Evolutionary conservation across 2,888 invertebrate genomes (phyloP), one percentile per base, ranked within the genome.

Genomic region (Ophioninae sp.): DNA sequence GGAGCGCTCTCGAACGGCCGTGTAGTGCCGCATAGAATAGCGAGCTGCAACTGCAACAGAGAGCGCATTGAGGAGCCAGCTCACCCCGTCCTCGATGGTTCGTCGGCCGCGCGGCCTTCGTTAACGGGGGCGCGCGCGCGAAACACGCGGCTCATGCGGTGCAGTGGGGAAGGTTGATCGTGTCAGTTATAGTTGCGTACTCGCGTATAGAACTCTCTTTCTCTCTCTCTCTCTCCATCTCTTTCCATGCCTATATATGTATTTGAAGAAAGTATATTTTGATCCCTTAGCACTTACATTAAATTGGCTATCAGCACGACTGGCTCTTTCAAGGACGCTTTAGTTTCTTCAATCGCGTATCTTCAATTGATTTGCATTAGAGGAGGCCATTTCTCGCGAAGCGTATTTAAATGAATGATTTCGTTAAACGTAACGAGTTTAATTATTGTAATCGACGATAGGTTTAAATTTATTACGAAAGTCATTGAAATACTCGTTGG

Each of bases 81-180:
- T 89, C 88, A 88, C 88, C 89, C 89, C 89, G 90, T 90, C 90
- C 90, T 89, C 90, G 90, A 87, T 84, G 88, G 91, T 91, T 91
- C 91, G 90, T 90, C 89, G 91, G 86, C 89, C 91, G 86, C 81
- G 85, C 87, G 90, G 89, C 92, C 91, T 92, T 91, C 90, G 89
- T 87, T 87, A 90, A 89, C 87, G 89, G 89, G 90, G 89, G 87
- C 90, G 90, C 86, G 88, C 86, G 88, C 86, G 88, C 86, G 88
- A 65, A 79, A 70, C 62, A 64, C 78, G 84, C 76, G 82, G 76
- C 70, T 74, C 83, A 79, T 72, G 73, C 62, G 61, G 78, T 50
- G 62, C 70, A 56, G 79, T 70, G 76, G 83, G 84, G 81, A 84
- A 83, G 69, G 79, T 77, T 82, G 81, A 37, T 84, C 73, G 76